Base-by-base conservation (phyloP, 1,140 invertebrate species). In the Condylostylus longicornis region DNA sequence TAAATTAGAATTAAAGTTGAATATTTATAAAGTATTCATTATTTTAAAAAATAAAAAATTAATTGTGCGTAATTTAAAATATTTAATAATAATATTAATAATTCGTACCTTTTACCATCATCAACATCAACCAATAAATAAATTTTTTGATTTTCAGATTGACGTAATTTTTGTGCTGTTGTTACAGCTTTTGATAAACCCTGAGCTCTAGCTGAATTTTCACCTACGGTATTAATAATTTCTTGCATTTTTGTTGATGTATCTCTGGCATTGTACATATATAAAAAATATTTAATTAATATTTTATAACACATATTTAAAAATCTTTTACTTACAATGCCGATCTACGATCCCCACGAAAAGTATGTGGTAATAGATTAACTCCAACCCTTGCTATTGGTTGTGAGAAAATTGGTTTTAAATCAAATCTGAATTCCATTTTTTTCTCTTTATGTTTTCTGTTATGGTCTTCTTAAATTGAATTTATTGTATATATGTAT, bases 121-220 rank as follows among this genome's bases (percentile, higher is more conserved):
- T 58, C 51, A 47, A 32, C 35, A 49, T 83, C 78, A 5, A 75
- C 69, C 13, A 82, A 58, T 18, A 82, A 48, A 53, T 82, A 83
- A 30, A 83, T 49, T 18, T 63, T 67, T 42, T 69, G 63, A 37
- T 76, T 71, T 38, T 79, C 77, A 1, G 74, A 74, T 51, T 74
- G 73, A 29, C 73, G 65, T 7, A 83, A 51, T 43, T 74, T 72
- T 12, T 75, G 65, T 2, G 74, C 67, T 18, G 70, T 79, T 6
- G 80, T 83, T 42, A 83, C 77, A 2, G 75, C 66, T 49, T 73
- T 77, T 35, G 60, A 70, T 0, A 84, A 61, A n/a, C 74, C 75
- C 58, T 84, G 80, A n/a, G 79, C 77, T 21, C 61, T 59, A 2
- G 78, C 75, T 12, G 80, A 83, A 21, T 75, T 70, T 48, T 76